phyloP scores from a whole-genome alignment of 2,888 invertebrate genomes.

The Sinodicranocentrus sp. region DNA sequence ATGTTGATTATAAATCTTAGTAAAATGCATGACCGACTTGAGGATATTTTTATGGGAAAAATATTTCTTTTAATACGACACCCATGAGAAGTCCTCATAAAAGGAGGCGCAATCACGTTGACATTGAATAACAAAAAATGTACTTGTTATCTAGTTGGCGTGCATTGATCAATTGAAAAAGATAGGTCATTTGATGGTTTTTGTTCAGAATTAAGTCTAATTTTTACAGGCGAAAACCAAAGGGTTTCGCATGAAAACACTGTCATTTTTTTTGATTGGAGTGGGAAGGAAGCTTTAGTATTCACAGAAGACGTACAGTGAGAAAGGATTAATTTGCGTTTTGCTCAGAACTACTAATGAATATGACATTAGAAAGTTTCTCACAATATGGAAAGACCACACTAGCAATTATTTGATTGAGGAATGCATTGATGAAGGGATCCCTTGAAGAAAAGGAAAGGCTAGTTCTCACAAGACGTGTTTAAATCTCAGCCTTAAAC shows the following conservation, averaged over 20 bases:
- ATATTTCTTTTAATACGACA: not conserved
- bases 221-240: too few relatives aligned
- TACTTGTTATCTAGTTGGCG: not conserved
- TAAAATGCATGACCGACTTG: conserved; percentile 6
- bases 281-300: too few relatives aligned
- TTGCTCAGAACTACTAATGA: not conserved
- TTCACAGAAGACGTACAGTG: too few relatives aligned
- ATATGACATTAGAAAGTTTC: conserved; percentile 61
- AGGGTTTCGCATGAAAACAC: too few relatives aligned
- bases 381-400: conserved; percentile 13
- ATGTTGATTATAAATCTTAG: not conserved
- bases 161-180: conserved; percentile 2
- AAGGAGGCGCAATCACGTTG: not conserved
- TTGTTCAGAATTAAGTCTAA: not conserved
- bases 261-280: too few relatives aligned
- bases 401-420: too few relatives aligned
- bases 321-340: not conserved
- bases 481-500: conserved; percentile 17
- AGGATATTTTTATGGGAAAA: conserved; percentile 20
- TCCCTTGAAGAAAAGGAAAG: conserved; percentile 35
- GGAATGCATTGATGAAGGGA: not conserved
- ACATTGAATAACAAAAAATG: conserved; percentile 48
- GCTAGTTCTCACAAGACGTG: conserved; percentile 40
- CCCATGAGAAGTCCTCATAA: conserved; percentile 8
- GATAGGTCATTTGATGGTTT: conserved; percentile 37